A percentile compares a stretch with the other conserved stretches of the same genome.
Conservation (phyloP, 2,113 vertebrate genomes). For the Phylloscopus trochiloides region DNA sequence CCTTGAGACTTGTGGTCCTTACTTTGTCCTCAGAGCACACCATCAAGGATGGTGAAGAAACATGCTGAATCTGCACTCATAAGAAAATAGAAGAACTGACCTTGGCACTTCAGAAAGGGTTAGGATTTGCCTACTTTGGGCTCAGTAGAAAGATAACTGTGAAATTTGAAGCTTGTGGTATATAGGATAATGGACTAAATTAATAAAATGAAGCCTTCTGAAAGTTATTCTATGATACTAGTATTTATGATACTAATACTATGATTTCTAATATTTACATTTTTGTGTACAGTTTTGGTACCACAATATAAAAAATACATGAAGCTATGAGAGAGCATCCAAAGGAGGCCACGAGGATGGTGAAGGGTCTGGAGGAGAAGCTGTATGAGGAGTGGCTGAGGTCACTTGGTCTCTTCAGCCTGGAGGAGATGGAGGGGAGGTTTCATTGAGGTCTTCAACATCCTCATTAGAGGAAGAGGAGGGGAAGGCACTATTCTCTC, state of each 20-base stretch:
- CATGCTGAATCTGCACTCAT: neutral
- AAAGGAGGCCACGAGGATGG: neutral
- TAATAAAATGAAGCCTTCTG: neutral
- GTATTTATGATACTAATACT: neutral
- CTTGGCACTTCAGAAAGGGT: neutral
- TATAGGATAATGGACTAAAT: neutral
- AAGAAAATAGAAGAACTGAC: neutral
- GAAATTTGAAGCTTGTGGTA: neutral
- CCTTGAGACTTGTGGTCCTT: neutral
- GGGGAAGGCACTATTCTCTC: neutral
- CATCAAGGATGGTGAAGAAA: neutral
- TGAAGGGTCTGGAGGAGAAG: neutral
- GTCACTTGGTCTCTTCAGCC: neutral
- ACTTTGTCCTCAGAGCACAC: neutral
- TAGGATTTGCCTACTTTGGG: neutral
- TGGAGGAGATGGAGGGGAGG: neutral
- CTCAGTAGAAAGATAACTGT: neutral
- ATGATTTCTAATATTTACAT: neutral
- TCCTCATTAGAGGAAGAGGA: neutral
- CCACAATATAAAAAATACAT: neutral
- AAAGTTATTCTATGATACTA: neutral
- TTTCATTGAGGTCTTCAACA: neutral
- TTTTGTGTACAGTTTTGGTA: neutral
- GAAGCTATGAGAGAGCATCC: neutral
- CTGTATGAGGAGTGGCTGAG: accelerated